Base-by-base conservation (phyloP, 2,888 invertebrate species). In the Teleogryllus oceanicus region DNA sequence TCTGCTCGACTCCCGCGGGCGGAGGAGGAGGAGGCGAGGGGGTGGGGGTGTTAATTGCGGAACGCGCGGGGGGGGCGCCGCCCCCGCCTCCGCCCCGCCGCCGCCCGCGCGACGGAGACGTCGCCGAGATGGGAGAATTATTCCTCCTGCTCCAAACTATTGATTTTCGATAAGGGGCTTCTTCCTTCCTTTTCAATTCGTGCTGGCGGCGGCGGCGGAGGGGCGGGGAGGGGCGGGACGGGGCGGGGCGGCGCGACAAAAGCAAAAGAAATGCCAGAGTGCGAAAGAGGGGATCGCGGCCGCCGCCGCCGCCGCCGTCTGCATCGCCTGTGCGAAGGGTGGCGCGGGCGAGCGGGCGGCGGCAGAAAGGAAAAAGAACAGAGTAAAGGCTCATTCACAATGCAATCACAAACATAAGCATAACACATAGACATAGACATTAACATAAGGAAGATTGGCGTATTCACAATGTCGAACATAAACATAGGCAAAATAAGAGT, bases 101-200 rank as follows among this genome's bases (percentile, higher is more conserved):
- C 37, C 37, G 37, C 37, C 37, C 37, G 37, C 37, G 37, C 37
- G 37, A 8, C 37, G 37, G 37, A 37, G 37, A 37, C 37, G 37
- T 76, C 49, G 12, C 12, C 16, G 20, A 21, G 13, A 77, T 62
- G 62, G 74, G 50, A 74, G 75, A 78, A 80, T 80, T 78, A 75
- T 78, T 80, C 79, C 51, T 75, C 37, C 75, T 51, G 79, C 80
- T 79, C 78, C 78, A 80, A 80, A 81, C 79, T 82, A 82, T 82
- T 82, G 82, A 82, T 82, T 82, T 81, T 82, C 82, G 82, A 82
- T 82, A 82, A 82, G 82, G 78, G 62, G 78, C 80, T 79, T 75
- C 79, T 77, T 74, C 75, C 77, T 62, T 79, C 79, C 79, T 79
- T 78, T 79, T 78, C 77, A 76, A 79, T 76, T 77, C 78, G 80